Conservation (phyloP, 1,140 invertebrate genomes). For the Hycleus phaleratus region DNA sequence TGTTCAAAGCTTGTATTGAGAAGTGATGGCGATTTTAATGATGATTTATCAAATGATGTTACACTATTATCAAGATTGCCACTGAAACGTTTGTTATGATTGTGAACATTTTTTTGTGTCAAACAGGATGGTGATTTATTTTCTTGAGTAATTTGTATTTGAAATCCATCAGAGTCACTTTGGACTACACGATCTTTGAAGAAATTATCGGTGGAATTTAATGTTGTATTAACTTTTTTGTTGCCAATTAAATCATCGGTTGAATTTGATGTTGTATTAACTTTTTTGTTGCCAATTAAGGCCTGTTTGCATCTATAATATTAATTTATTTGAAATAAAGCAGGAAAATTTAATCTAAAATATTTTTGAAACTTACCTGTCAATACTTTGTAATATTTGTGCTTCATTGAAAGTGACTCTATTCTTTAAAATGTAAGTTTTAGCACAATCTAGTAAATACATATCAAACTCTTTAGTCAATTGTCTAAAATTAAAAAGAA, state of each 20-base stretch:
- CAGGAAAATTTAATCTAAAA: not conserved
- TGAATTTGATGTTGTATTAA: not conserved
- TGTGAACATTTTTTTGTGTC: too few species aligned
- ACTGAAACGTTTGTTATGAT: too few species aligned
- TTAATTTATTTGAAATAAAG: too few species aligned
- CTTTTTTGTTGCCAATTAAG: not conserved
- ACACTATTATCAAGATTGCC: too few species aligned
- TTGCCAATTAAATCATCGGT: not conserved
- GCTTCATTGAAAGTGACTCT: slow-evolving; percentile 14
- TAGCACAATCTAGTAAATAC: slow-evolving; percentile 17
- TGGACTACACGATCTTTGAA: not conserved
- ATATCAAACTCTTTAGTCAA: slow-evolving; percentile 8
- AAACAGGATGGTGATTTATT: too few species aligned
- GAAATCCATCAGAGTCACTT: not conserved
- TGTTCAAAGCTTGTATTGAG: not conserved
- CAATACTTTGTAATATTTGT: slow-evolving; percentile 19
- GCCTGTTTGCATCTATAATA: not conserved
- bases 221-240: not conserved
- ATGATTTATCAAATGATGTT: too few species aligned
- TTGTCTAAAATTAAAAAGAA: slow-evolving; percentile 11
- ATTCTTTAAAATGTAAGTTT: slow-evolving; percentile 12
- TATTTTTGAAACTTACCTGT: slow-evolving; percentile 16
- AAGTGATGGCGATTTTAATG: too few species aligned
- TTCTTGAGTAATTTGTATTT: too few species aligned
- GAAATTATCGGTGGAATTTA: not conserved